These are phyloP conservation scores for Sylvia atricapilla DNA, from an alignment of 2,113 vertebrate species.

Conservation along the genomic window DNA sequence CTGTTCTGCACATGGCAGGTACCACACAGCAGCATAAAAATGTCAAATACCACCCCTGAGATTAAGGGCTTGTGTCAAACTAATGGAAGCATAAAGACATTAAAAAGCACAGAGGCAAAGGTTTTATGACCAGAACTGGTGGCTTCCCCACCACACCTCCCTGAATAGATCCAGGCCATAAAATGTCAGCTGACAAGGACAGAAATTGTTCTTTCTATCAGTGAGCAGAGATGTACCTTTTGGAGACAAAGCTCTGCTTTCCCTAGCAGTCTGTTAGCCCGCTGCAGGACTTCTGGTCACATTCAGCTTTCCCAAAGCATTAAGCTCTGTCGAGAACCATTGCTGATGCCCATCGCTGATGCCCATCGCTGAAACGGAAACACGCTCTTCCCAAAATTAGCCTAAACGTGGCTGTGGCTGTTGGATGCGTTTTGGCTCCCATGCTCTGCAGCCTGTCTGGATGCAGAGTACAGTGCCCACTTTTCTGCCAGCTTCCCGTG, in stretches of 20 bases:
- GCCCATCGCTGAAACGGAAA: not conserved
- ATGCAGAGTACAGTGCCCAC: not conserved
- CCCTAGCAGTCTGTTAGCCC: not conserved
- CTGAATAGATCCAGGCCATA: not conserved
- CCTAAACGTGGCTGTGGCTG: accelerated
- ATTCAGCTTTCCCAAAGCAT: not conserved
- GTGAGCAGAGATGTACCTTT: not conserved
- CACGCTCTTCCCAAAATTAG: not conserved
- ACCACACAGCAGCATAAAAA: not conserved
- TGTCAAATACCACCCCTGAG: not conserved
- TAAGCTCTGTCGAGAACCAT: not conserved
- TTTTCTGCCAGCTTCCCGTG: constrained; percentile 1
- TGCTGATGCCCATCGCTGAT: not conserved
- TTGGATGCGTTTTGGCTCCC: not conserved
- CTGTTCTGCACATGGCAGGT: not conserved
- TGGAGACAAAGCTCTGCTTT: not conserved
- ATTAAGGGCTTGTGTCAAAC: not conserved
- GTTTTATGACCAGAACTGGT: not conserved
- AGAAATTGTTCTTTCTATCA: not conserved
- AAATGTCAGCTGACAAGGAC: not conserved
- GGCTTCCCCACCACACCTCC: not conserved
- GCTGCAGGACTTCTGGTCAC: not conserved
- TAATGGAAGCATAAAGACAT: not conserved
- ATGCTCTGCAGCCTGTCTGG: not conserved
- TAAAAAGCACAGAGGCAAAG: not conserved